Conservation (phyloP, 2,888 invertebrate genomes). For the Erebia palarica region DNA sequence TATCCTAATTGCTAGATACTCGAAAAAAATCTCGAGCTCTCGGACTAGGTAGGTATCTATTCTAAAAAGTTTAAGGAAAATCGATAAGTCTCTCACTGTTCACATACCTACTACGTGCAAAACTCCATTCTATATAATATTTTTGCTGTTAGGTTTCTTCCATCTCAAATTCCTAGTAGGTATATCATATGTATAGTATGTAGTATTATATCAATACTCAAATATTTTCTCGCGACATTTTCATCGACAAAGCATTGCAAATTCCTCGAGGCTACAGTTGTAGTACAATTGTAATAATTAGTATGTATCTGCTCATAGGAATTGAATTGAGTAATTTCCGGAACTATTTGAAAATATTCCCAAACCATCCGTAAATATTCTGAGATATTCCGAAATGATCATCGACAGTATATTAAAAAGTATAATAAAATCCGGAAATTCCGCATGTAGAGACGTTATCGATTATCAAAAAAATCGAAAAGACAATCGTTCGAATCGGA, state of each 20-base stretch:
- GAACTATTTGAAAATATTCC: no score
- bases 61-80: not conserved
- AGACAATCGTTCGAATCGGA: constrained; percentile 52
- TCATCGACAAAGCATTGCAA: no score
- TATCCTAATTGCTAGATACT: not conserved
- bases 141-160: not conserved
- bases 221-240: no score
- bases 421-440: not conserved
- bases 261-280: no score
- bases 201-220: no score
- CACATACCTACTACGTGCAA: not conserved
- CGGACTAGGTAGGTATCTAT: not conserved
- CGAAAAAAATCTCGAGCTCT: constrained; percentile 6
- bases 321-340: no score
- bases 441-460: not conserved
- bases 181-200: no score
- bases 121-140: not conserved
- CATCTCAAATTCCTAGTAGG: no score
- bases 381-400: no score
- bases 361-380: no score
- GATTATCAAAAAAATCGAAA: constrained; percentile 34
- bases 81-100: not conserved
- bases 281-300: no score
- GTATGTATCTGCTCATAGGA: no score
- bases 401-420: not conserved